Base-by-base conservation (phyloP, 2,113 vertebrate species). In the Meleagris gallopavo region DNA sequence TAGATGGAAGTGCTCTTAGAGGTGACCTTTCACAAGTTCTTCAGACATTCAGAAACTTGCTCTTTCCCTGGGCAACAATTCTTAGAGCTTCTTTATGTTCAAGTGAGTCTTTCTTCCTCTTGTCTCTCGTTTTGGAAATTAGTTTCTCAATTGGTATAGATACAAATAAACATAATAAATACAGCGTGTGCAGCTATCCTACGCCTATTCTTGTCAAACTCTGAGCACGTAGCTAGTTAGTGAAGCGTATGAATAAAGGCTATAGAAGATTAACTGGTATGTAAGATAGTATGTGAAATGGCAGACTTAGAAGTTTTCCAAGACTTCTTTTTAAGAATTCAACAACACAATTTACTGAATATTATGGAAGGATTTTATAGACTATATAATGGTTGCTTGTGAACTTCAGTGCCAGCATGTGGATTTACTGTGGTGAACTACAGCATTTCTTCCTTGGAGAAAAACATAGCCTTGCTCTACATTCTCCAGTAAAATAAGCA, bases 381-480 rank as follows among this genome's bases (percentile, higher is more conserved):
- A 43, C 54, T 72, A 76, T 90, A 65, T 93, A 81, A 55, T 38
- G n/a, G 48, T 81, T 88, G 36, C 75, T 94, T 2, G 0, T 86
- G 62, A 83, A 61, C n/a, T 46, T 54, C 67, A 85, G 24, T 86
- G 43, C 74, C 76, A 69, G 30, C 30, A 29, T 78, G 60, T 4
- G 64, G 46, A 91, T 95, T 95, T 94, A 90, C 36, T 91, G 76
- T 61, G 76, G 94, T 85, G 72, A 91, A 34, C 16, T 34, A 65
- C 58, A 95, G 24, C 65, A 76, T 86, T 94, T 95, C 83, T 91
- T 88, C 83, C 79, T 81, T 65, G n/a, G 69, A 86, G 85, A 75
- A 86, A 95, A 93, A 83, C 61, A 72, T 54, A 81, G 65, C 61
- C 54, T 90, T 70, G 34, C 45, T 89, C 64, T 80, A 83, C 5